Evolutionary conservation across 2,888 invertebrate genomes (phyloP), one percentile per base, ranked within the genome.

Genomic region (Ellobium chinense): DNA sequence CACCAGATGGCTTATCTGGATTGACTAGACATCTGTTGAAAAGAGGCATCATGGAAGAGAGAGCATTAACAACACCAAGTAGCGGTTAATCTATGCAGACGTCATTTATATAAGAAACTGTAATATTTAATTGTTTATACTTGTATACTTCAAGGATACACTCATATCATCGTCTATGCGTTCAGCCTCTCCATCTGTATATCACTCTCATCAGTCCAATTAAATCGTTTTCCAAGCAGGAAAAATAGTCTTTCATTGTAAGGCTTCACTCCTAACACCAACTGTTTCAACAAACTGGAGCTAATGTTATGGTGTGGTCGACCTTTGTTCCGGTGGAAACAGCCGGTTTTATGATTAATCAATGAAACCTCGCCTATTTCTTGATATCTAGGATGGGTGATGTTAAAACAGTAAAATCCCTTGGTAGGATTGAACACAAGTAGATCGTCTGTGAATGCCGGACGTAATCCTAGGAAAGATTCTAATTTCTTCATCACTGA

Each of bases 361-460:
- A 14, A 46, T 14, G 37, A 37, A 12, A 34, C 34, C 12, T 74
- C 39, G 2, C 1, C 1, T 27, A 74, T 7, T 21, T 60, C 62
- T 1, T 27, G 73, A 27, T 62, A 74, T 9, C 73, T 60, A 7
- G 66, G 56, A 27, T 56, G 54, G 0, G 76, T 18, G n/a, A 21
- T 27, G 24, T 76, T 76, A 31, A 76, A 54, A 24, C 76, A 76
- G 29, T 56, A 76, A 66, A 76, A 76, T 29, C 76, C 76, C 29
- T 76, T 76, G 9, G 27, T 58, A 1, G 31, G 21, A 31, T 58
- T 68, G 31, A 76, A 76, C 18, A 68, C 54, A 21, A 76, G 39
- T 2, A 66, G 39, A 34, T 74, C 74, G 2, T 74, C 21, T 1
- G 24, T 39, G n/a, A 74, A 62, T 7, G 39, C 39, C 1, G 34